Conservation (phyloP, 2,888 invertebrate genomes). For the Drosophila peninsularis region DNA sequence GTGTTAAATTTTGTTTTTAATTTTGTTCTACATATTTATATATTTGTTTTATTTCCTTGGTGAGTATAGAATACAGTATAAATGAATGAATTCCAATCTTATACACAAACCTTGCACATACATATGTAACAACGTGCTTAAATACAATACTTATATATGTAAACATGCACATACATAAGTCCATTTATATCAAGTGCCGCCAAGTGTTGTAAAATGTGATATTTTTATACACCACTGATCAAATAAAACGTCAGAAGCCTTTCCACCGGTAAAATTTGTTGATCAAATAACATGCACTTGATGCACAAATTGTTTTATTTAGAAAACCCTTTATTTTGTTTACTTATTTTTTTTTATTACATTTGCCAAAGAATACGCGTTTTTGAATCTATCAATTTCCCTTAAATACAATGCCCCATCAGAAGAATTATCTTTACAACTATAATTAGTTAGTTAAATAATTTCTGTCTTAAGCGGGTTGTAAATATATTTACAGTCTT, state of each 20-base stretch:
- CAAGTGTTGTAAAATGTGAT: constrained; percentile 36
- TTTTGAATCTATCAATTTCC: too few species aligned
- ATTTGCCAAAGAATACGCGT: too few species aligned
- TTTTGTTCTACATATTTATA: constrained; percentile 7
- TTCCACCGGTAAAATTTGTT: not conserved
- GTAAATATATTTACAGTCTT: not conserved
- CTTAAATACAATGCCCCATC: too few species aligned
- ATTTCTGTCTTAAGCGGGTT: not conserved
- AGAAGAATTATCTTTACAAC: too few species aligned
- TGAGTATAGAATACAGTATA: constrained; percentile 23
- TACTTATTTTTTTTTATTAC: not conserved
- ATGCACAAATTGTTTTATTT: not conserved
- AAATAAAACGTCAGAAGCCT: not conserved
- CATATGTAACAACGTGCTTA: constrained; percentile 3
- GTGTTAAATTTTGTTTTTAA: constrained; percentile 6
- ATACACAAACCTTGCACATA: not conserved
- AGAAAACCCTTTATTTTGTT: not conserved
- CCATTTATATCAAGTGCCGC: constrained; percentile 3
- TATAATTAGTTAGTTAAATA: not conserved
- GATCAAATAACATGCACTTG: not conserved
- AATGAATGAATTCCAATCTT: not conserved
- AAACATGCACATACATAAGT: constrained; percentile 33
- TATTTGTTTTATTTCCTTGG: constrained; percentile 24
- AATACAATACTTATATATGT: constrained; percentile 14
- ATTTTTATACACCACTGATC: not conserved